Percentiles rank a stretch among this genome's conserved stretches.
These are phyloP conservation scores for Rhyzopertha dominica DNA, from an alignment of 1,140 invertebrate species.

Conservation along the genomic window DNA sequence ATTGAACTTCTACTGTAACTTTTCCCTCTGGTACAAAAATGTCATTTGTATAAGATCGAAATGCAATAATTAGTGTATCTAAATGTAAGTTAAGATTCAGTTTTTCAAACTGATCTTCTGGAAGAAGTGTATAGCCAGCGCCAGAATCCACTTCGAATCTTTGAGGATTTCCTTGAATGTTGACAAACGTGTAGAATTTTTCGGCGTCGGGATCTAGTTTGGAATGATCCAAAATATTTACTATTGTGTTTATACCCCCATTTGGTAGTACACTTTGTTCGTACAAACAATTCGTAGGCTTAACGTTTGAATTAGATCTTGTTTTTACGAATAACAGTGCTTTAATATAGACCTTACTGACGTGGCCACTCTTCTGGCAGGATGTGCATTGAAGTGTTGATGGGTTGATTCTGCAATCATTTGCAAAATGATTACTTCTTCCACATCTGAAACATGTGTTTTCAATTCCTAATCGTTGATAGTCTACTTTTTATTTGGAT, in stretches of 20 bases:
- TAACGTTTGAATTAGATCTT: too few species aligned
- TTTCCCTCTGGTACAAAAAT: too few species aligned
- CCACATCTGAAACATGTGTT: not conserved
- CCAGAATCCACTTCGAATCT: too few species aligned
- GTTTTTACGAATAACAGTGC: not conserved
- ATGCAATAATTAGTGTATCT: too few species aligned
- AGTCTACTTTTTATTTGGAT: slow-evolving; percentile 3
- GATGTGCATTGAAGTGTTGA: not conserved
- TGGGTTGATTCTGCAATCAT: slow-evolving; percentile 2
- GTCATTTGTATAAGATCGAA: too few species aligned
- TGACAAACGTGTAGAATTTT: not conserved
- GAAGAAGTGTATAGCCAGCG: too few species aligned
- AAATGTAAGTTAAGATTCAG: too few species aligned
- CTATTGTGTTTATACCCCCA: too few species aligned
- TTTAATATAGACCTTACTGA: slow-evolving; percentile 3
- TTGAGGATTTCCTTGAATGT: slow-evolving; percentile 1
- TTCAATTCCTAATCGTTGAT: slow-evolving; percentile 1
- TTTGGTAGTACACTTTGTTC: too few species aligned
- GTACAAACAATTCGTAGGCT: too few species aligned
- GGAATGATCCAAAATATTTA: not conserved
- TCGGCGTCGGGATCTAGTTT: not conserved
- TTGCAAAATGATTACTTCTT: slow-evolving; percentile 1
- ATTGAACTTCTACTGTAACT: too few species aligned
- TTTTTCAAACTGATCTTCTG: too few species aligned
- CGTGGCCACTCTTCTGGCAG: slow-evolving; percentile 3